Evolutionary conservation across 1,140 invertebrate species (phyloP).

Genomic region (Drosophila burlai): DNA sequence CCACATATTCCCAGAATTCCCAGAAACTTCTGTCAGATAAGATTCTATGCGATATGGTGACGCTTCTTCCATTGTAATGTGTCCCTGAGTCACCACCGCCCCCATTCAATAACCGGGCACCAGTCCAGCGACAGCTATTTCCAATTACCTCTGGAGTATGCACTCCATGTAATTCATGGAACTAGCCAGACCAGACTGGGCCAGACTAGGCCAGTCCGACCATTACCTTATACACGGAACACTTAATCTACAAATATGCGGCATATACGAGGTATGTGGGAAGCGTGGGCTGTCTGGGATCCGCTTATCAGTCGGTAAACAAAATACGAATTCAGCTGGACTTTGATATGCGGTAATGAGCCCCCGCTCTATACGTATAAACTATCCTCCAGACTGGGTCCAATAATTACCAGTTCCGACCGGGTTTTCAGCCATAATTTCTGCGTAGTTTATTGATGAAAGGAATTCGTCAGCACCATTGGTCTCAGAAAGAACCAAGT

Average conservation of each 20-base stretch:
- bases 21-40: constrained; percentile 46
- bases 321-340: constrained; percentile 51
- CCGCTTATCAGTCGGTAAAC: constrained; percentile 52
- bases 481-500: neutral
- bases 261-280: neutral
- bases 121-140: neutral
- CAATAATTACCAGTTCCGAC: constrained; percentile 48
- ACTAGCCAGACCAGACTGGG: neutral
- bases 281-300: constrained; percentile 41
- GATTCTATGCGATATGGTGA: constrained; percentile 29
- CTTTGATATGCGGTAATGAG: constrained; percentile 63
- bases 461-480: constrained; percentile 1
- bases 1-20: constrained; percentile 37
- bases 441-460: constrained; percentile 34
- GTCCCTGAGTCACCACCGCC: constrained; percentile 6
- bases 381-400: constrained; percentile 23
- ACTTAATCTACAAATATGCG: constrained; percentile 34
- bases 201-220: constrained; percentile 7
- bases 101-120: neutral
- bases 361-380: constrained; percentile 5
- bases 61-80: neutral
- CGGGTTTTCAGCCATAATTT: constrained; percentile 7
- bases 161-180: constrained; percentile 20
- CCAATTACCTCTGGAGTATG: neutral
- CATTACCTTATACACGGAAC: constrained; percentile 54